A percentile compares a stretch with the other conserved stretches of the same genome.
Evolutionary conservation across 2,888 invertebrate genomes (phyloP).

Genomic region (Drosophila falleni): DNA sequence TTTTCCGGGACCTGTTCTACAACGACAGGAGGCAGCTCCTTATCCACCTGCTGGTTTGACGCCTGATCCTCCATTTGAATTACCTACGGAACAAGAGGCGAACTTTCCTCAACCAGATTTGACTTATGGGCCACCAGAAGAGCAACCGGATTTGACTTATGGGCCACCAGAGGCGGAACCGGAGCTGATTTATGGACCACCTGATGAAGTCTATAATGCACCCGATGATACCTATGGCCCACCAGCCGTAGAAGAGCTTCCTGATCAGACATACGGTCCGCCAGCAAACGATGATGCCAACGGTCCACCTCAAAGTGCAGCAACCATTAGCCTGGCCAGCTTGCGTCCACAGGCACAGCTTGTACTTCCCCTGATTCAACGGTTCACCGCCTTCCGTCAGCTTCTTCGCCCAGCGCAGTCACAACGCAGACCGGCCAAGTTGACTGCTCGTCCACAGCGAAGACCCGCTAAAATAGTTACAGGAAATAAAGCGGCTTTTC

Average conservation of each 20-base stretch:
- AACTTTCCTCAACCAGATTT: conserved; percentile 63
- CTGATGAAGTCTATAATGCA: conserved; percentile 50
- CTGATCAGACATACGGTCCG: conserved; percentile 47
- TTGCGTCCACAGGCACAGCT: conserved; percentile 69
- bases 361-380: conserved; percentile 70
- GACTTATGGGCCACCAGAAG: conserved; percentile 75
- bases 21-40: conserved; percentile 74
- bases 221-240: conserved; percentile 49
- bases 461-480: conserved; percentile 56
- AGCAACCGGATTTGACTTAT: conserved; percentile 42
- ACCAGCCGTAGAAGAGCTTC: conserved; percentile 46
- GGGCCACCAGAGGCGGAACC: conserved; percentile 58
- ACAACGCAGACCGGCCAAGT: conserved; percentile 61
- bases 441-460: conserved; percentile 51
- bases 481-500: conserved; percentile 45
- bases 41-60: conserved; percentile 81
- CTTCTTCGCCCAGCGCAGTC: conserved; percentile 46
- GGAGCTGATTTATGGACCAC: conserved; percentile 65
- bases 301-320: conserved; percentile 56
- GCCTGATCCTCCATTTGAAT: conserved; percentile 79
- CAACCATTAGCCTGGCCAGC: conserved; percentile 62
- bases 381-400: conserved; percentile 72
- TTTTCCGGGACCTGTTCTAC: conserved; percentile 76
- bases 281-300: conserved; percentile 38
- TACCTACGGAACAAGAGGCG: conserved; percentile 73